Conservation (phyloP, 2,113 vertebrate species). For the Phasianus colchicus region DNA sequence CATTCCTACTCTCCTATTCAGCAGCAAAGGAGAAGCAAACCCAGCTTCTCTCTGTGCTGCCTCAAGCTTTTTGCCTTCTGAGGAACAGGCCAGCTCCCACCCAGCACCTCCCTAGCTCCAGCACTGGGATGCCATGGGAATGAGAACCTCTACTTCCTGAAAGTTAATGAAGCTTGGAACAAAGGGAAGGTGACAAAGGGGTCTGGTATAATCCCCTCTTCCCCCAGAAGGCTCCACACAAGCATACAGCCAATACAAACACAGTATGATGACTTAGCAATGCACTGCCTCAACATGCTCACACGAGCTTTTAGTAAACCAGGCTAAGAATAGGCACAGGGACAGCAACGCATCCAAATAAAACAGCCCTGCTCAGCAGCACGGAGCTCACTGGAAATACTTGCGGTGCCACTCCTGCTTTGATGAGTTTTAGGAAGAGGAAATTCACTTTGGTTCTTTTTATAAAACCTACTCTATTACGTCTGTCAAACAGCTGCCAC, state of each 20-base stretch:
- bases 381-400: background rate
- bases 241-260: background rate
- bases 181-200: background rate
- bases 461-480: background rate
- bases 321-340: slow-evolving; percentile 31
- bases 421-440: background rate
- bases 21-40: background rate
- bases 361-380: background rate
- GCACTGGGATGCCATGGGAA: background rate
- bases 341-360: background rate
- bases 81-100: background rate
- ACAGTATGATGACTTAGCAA: background rate
- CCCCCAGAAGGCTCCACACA: background rate
- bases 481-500: slow-evolving; percentile 23
- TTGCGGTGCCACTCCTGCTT: background rate
- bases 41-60: background rate
- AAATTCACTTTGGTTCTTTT: slow-evolving; percentile 29
- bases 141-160: background rate
- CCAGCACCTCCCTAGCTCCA: background rate
- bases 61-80: background rate
- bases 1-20: background rate
- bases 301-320: background rate
- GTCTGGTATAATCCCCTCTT: background rate
- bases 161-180: background rate
- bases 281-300: background rate